Base-by-base conservation (phyloP, 2,113 vertebrate species). In the Bubo scandiacus region DNA sequence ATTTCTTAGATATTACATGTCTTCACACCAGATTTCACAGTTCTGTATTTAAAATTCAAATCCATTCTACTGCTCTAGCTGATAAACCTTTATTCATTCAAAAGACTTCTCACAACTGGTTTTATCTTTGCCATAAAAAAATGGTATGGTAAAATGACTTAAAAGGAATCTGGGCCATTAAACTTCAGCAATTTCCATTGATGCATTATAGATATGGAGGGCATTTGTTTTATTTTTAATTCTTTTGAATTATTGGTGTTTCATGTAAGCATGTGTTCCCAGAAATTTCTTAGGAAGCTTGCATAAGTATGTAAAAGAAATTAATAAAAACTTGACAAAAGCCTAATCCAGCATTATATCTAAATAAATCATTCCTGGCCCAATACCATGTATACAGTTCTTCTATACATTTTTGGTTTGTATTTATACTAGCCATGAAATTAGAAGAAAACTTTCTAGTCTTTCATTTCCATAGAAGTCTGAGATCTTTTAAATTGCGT, bases 401-500 rank as follows among this genome's bases (percentile, higher is more conserved):
- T 68, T 77, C 66, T 62, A 11, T 19, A 18, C 7, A 14, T 62
- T 86, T 94, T 92, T 11, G 32, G 51, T 65, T 78, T 81, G 54
- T 93, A 30, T 67, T 96, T 95, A 43, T 85, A 75, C 68, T 86
- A 75, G 47, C 63, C 72, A 61, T 86, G 58, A 81, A 92, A 83
- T 96, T 57, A 71, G 58, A 90, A 95, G 75, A 38, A 86, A 80
- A 91, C 45, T 91, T 93, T 84, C 27, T 82, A 85, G 58, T 85
- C 47, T 90, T 54, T 77, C 57, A 54, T 51, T 93, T 92, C 81
- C 21, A 20, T 89, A 92, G 89, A 62, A 70, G 26, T 66, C 63
- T 92, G 91, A 90, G n/a, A 49, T 68, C 80, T 94, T 96, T 96
- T 83, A 25, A 57, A 67, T 93, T 96, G 68, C 68, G 96, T 92